Base-by-base conservation (phyloP, 2,797 vertebrate genomes). In the Pelobates cultripes region DNA sequence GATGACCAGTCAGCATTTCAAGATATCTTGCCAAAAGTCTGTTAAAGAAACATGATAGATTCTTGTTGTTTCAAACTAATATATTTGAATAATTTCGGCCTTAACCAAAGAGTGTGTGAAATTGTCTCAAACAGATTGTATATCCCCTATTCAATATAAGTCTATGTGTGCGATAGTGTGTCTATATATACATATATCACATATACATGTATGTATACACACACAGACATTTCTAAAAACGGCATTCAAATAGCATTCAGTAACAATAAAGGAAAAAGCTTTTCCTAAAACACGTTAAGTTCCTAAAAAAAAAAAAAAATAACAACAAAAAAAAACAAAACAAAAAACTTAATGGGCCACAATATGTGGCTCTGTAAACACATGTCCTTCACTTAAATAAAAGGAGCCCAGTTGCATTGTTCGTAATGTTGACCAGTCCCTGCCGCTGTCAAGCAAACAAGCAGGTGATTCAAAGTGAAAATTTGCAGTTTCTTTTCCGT, bases 301-400 rank as follows among this genome's bases (percentile, higher is more conserved):
- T 83, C 84, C 67, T 88, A 84, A 84, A 82, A 82, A 90, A 88
- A 89, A 82, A 82, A 71, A 47, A 43, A 75, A 47, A 75, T 51
- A 51, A 51, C 87, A 85, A 84, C 73, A 82, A 90, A 87, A 89
- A 76, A 3, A 82, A 76, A 71, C 40, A 43, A 75, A 47, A 76
- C 28, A 3, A 82, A 76, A 71, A 41, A 43, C 70, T 42, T 69
- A 72, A 57, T 76, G 60, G 87, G 88, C 87, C 88, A 89, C 90
- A 89, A 88, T 86, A 88, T 87, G 90, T 90, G 82, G 90, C 90
- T 90, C 87, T 91, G 89, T 88, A 90, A 89, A 91, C 87, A 78
- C 68, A 84, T 85, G 90, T 92, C 90, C 87, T 87, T 89, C 88
- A 3, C 73, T 82, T 79, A 88, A 88, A 86, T 87, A 86, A 86